phyloP scores from a whole-genome alignment of 2,888 invertebrate species.

The Stomorhina lunata region DNA sequence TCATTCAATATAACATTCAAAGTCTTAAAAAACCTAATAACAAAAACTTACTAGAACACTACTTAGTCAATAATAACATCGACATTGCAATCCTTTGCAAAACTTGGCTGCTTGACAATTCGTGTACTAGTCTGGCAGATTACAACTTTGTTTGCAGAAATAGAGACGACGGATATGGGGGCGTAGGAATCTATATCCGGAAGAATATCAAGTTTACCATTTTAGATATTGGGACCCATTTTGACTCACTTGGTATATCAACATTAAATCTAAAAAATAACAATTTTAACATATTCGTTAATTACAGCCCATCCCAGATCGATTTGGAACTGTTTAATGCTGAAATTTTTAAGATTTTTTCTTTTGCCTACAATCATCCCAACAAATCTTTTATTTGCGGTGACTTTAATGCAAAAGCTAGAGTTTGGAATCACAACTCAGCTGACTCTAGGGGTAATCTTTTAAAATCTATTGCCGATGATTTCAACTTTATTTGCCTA shows the following conservation, averaged over 20 bases:
- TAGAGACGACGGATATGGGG: constrained; percentile 36
- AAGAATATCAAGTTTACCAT: constrained; percentile 35
- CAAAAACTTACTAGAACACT: constrained; percentile 47
- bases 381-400: not conserved
- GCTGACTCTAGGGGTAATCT: not conserved
- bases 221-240: not conserved
- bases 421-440: not conserved
- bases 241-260: not conserved
- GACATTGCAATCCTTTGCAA: constrained; percentile 20
- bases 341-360: not conserved
- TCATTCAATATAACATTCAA: constrained; percentile 52
- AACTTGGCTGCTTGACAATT: constrained; percentile 34
- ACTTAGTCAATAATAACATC: constrained; percentile 24
- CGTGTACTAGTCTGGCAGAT: constrained; percentile 3
- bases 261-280: constrained; percentile 27
- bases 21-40: constrained; percentile 40
- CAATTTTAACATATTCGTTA: constrained; percentile 27
- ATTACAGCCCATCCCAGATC: constrained; percentile 15
- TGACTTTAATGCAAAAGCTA: not conserved
- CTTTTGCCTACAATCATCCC: not conserved
- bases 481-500: not conserved
- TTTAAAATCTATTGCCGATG: not conserved
- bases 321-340: not conserved
- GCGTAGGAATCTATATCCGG: constrained; percentile 33
- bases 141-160: constrained; percentile 25